Conservation (phyloP, 1,140 invertebrate species). For the Drosophila arawakana region DNA sequence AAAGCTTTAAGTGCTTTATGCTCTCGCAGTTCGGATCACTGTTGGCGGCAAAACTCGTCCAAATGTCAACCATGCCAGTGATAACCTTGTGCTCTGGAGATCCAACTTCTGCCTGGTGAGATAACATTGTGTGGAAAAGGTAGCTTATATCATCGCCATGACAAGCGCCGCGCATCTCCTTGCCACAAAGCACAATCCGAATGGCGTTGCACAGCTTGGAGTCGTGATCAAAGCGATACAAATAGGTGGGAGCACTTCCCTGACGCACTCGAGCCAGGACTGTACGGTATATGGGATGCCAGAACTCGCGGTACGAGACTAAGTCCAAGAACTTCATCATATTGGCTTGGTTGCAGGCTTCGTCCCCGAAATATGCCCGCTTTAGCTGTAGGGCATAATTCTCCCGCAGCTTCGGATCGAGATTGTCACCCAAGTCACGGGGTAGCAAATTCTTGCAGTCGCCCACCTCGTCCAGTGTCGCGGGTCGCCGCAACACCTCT, state of each 20-base stretch:
- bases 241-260: conserved; percentile 80
- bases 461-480: conserved; percentile 72
- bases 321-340: conserved; percentile 77
- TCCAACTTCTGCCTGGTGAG: conserved; percentile 72
- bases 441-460: conserved; percentile 70
- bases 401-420: conserved; percentile 55
- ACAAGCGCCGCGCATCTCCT: conserved; percentile 85
- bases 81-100: conserved; percentile 78
- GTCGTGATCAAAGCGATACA: conserved; percentile 85
- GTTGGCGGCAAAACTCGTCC: conserved; percentile 84
- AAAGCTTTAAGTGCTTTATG: conserved; percentile 67
- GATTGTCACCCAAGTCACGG: conserved; percentile 53
- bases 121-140: conserved; percentile 86
- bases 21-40: conserved; percentile 79
- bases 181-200: conserved; percentile 72
- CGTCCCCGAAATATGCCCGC: conserved; percentile 67
- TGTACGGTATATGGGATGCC: conserved; percentile 84
- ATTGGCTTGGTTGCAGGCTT: conserved; percentile 62
- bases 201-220: conserved; percentile 74
- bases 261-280: conserved; percentile 65
- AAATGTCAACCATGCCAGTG: conserved; percentile 85
- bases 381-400: conserved; percentile 66
- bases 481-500: conserved; percentile 74
- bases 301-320: conserved; percentile 84
- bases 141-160: conserved; percentile 89